Evolutionary conservation across 2,113 vertebrate species (phyloP).

Genomic region (Chionodraco myersi): DNA sequence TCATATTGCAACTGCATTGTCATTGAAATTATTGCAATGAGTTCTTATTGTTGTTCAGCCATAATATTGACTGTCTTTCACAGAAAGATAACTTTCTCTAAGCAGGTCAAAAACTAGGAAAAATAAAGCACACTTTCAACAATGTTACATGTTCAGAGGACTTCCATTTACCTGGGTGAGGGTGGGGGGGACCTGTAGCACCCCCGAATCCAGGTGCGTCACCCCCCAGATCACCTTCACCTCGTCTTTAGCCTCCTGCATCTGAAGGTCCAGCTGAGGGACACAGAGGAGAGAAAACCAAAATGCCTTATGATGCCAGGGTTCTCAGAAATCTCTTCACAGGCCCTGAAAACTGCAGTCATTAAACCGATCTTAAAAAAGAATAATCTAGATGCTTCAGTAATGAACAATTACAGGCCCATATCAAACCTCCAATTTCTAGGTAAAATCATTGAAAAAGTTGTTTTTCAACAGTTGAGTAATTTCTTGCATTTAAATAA

Average conservation of each 20-base stretch:
- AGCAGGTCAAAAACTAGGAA: background rate
- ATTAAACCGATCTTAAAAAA: too few relatives aligned
- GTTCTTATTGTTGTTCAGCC: too few relatives aligned
- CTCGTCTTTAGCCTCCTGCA: constrained; percentile 86
- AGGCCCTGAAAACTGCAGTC: too few relatives aligned
- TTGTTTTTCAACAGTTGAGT: too few relatives aligned
- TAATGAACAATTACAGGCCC: too few relatives aligned
- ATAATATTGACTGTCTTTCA: background rate
- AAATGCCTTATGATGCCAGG: background rate
- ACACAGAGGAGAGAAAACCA: constrained; percentile 19
- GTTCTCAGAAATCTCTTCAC: background rate
- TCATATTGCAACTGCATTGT: too few relatives aligned
- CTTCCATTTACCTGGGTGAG: constrained; percentile 71
- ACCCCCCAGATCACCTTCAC: constrained; percentile 88
- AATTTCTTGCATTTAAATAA: too few relatives aligned
- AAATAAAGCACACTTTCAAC: background rate
- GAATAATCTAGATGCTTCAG: too few relatives aligned
- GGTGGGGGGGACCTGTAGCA: constrained; percentile 73
- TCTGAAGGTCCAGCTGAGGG: constrained; percentile 88
- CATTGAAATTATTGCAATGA: too few relatives aligned
- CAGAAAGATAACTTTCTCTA: background rate
- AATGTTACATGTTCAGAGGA: too few relatives aligned
- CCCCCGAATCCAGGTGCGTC: constrained; percentile 62
- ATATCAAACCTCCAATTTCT: too few relatives aligned
- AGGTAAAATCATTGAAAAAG: too few relatives aligned